These are phyloP conservation scores for Eupristina koningsbergeri DNA, from an alignment of 1,140 invertebrate species.

Conservation along the genomic window DNA sequence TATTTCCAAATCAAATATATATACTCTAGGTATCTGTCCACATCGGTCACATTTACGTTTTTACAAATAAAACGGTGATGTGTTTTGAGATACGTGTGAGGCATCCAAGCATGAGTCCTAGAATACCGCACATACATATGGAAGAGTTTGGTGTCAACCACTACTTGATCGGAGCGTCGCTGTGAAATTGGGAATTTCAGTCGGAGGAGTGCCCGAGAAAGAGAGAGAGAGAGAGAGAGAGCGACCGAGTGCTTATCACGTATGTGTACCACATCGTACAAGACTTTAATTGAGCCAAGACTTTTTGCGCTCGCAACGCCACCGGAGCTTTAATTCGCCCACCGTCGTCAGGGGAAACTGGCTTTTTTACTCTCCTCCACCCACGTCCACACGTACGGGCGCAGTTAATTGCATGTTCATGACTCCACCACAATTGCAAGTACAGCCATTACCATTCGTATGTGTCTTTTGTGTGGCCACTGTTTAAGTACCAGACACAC, in stretches of 20 bases:
- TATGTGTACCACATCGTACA: conserved; percentile 18
- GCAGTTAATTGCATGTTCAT: neutral
- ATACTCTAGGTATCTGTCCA: neutral
- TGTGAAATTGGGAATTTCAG: conserved; percentile 57
- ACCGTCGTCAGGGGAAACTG: neutral
- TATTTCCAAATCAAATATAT: neutral
- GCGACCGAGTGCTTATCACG: conserved; percentile 41
- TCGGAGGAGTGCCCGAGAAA: too few species aligned
- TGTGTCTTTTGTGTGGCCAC: neutral
- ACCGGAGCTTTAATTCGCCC: too few species aligned
- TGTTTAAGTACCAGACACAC: neutral
- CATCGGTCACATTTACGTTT: neutral
- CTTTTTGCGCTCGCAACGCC: too few species aligned
- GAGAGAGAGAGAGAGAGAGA: too few species aligned
- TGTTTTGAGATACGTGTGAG: neutral
- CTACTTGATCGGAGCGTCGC: conserved; percentile 1
- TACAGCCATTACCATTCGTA: neutral
- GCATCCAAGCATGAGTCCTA: neutral
- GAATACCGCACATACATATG: neutral
- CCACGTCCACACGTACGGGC: too few species aligned
- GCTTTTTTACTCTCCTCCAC: too few species aligned
- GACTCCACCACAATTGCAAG: neutral
- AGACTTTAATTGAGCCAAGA: conserved; percentile 46
- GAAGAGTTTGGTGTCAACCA: neutral
- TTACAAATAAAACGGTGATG: neutral